A percentile compares a stretch with the other conserved stretches of the same genome.
These are phyloP conservation scores for Rotaria macrura DNA, from an alignment of 2,888 invertebrate genomes.

Conservation along the genomic window DNA sequence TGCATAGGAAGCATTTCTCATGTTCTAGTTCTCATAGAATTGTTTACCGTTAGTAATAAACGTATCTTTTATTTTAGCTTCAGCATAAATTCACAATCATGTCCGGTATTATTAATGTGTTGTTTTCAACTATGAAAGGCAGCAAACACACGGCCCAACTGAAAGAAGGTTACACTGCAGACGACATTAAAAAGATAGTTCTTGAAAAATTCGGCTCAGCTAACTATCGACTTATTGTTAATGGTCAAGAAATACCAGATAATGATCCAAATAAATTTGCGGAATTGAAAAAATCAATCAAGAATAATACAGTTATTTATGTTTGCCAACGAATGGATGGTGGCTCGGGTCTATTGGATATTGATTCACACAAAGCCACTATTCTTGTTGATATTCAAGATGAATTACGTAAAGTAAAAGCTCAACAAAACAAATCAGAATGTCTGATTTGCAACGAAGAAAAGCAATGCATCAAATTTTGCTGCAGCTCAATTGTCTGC, in stretches of 20 bases:
- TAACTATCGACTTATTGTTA: neutral
- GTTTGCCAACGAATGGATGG: constrained; percentile 5
- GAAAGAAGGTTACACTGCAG: neutral
- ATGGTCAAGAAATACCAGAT: neutral
- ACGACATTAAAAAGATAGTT: neutral
- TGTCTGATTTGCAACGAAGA: neutral
- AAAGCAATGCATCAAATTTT: neutral
- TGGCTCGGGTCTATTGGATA: neutral
- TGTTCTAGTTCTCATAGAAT: too few relatives aligned
- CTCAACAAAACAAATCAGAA: neutral
- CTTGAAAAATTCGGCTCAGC: neutral
- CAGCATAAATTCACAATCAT: neutral
- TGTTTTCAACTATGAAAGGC: neutral
- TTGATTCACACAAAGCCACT: neutral
- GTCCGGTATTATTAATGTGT: neutral
- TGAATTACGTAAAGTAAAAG: neutral
- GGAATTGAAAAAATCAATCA: neutral
- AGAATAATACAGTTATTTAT: neutral
- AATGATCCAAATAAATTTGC: neutral
- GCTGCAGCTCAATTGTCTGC: neutral
- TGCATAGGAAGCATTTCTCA: too few relatives aligned
- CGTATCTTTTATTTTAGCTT: too few relatives aligned
- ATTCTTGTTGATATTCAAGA: neutral
- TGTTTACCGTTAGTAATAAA: too few relatives aligned
- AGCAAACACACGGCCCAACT: neutral